Evolutionary conservation across 2,797 vertebrate species (phyloP), one percentile per base, ranked within the genome.

Genomic region (Helicolenus hilgendorfi): DNA sequence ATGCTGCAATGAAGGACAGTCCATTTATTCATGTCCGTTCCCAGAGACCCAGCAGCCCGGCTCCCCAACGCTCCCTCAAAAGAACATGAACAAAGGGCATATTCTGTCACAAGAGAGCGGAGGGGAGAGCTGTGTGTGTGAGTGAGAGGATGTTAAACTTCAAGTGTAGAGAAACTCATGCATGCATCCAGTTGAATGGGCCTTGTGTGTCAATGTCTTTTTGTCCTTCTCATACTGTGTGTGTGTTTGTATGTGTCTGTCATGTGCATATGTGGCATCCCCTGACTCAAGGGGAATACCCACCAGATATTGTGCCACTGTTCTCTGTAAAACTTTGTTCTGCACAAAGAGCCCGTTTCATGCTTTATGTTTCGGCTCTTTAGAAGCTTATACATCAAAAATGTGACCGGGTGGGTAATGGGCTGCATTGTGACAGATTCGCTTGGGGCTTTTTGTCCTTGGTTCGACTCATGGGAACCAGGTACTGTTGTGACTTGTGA

Each of bases 381-480:
- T 78, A 86, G 94, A 96, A 94, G 92, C 81, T 83, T 85, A 67
- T 67, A 92, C 89, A 92, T 95, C 83, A 94, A 93, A 94, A 89
- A 91, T 87, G 86, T 13, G 79, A 84, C 76, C 55, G 88, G 85
- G 91, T 83, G 92, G 88, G 85, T 92, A 84, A 88, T 74, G 87
- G 83, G 60, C 70, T 67, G 81, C 89, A 91, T 91, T 92, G 91
- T 92, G 76, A 91, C 75, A 18, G 64, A 64, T 71, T 80, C 20
- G 58, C 89, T 92, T 15, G 22, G 81, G 92, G 92, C 72, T 84
- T 79, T 93, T 87, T 92, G 92, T 95, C 92, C 92, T 94, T 80
- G 89, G 75, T 91, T 92, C 86, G 87, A 94, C 94, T 95, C 95
- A 90, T 95, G 96, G 92, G 95, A 96, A 95, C 85, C 76, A 90